Base-by-base conservation (phyloP, 2,888 invertebrate species). In the Apotomis turbidana region DNA sequence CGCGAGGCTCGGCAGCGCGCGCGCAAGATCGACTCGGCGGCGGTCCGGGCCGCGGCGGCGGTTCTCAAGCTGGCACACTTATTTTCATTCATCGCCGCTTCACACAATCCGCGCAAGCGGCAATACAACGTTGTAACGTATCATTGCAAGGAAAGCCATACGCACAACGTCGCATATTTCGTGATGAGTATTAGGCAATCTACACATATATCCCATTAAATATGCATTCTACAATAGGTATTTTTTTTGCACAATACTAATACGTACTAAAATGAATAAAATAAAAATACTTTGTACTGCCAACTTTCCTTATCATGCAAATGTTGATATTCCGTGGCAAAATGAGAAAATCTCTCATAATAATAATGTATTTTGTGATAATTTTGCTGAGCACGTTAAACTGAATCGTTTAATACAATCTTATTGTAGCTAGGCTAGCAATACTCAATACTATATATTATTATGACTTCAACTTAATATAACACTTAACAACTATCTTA, bases 391-490 rank as follows among this genome's bases (percentile, higher is more conserved):
- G 63, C 46, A 63, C 58, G 68, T 52, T 52, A 54, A 54, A 58
- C 41, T 57, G 54, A 63, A 57, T 59, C 52, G 75, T 76, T 78
- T 81, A 80, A 80, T 83, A 86, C 82, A 83, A 80, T 78, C 80
- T 80, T 79, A 83, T 86, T 88, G 90, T 89, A 90, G 89, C 89
- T 90, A 90, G 85, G 89, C 89, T 91, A 90, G 85, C 79, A 83
- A 87, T 87, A 90, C 87, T 87, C 90, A 90, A 92, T 91, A 93
- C 91, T 93, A 57, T 61, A 61, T 61, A 60, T 55, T 52, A 49
- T 66, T 90, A 92, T 93, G 93, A 93, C 93, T 93, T 88, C 87
- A 90, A 89, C 90, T 91, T 91, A 91, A 86, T 86, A 83, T 86
- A 90, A 76, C 74, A 76, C 77, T 83, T 81, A 80, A 41, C 54